Percentiles rank a stretch among this genome's conserved stretches.
Conservation (phyloP, 1,140 invertebrate species). For the Bursaphelenchus mucronatus region DNA sequence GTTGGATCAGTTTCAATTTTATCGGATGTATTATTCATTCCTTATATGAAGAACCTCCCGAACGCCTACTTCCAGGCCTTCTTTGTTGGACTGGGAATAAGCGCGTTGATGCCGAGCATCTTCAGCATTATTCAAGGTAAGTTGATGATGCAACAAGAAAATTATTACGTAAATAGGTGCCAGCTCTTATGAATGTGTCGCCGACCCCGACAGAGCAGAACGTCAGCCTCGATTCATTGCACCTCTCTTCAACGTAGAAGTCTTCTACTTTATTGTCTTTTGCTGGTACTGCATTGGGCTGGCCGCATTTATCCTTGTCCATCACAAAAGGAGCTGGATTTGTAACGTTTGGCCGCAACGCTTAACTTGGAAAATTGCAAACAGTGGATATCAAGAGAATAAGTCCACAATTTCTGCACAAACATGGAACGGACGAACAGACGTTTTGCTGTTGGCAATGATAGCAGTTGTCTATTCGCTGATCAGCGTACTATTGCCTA, state of each 20-base stretch:
- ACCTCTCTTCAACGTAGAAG: neutral
- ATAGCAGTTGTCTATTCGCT: too few relatives aligned
- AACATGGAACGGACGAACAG: too few relatives aligned
- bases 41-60: constrained; percentile 16
- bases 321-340: too few relatives aligned
- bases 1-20: constrained; percentile 22
- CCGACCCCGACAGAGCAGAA: neutral
- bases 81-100: constrained; percentile 15
- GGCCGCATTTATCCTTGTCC: too few relatives aligned
- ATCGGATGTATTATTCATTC: constrained; percentile 20
- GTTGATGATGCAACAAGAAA: neutral
- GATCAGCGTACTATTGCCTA: too few relatives aligned
- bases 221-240: constrained; percentile 2
- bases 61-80: constrained; percentile 17
- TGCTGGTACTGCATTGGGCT: neutral
- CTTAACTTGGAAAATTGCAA: too few relatives aligned
- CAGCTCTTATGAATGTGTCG: constrained; percentile 11
- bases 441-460: too few relatives aligned
- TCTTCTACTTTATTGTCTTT: constrained; percentile 12
- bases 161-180: neutral
- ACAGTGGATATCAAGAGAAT: too few relatives aligned
- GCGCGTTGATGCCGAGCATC: constrained; percentile 1
- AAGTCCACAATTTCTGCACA: too few relatives aligned
- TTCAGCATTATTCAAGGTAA: constrained; percentile 10
- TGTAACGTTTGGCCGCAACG: too few relatives aligned